Evolutionary conservation across 2,888 invertebrate genomes (phyloP).

Genomic region (Drosophila limbata): DNA sequence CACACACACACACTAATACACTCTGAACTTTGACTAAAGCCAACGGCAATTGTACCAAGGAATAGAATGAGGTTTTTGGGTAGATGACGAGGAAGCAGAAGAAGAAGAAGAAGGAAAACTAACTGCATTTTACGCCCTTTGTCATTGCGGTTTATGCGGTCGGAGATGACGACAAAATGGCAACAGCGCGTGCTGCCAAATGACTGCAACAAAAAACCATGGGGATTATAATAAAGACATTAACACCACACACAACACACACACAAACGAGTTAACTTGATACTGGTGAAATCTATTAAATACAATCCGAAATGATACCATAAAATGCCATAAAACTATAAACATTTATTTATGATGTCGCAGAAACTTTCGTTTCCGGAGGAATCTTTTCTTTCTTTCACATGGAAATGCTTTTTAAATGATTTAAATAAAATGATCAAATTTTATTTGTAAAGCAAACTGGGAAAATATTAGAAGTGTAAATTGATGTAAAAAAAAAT

Average conservation of each 20-base stretch:
- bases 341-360: slow-evolving; percentile 15
- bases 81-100: not conserved
- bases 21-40: slow-evolving; percentile 1
- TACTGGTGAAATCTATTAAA: slow-evolving; percentile 25
- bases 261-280: slow-evolving; percentile 8
- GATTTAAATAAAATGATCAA: not conserved
- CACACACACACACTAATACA: not conserved
- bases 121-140: slow-evolving; percentile 41
- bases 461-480: not conserved
- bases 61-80: not conserved
- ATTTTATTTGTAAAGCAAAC: not conserved
- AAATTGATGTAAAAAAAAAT: not conserved
- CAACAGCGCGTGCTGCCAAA: slow-evolving; percentile 44
- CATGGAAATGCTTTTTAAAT: not conserved
- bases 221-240: slow-evolving; percentile 48
- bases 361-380: not conserved
- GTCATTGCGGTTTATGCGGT: slow-evolving; percentile 46
- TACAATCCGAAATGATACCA: slow-evolving; percentile 4
- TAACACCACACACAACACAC: slow-evolving; percentile 25
- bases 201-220: slow-evolving; percentile 24
- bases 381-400: not conserved
- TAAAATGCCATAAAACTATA: slow-evolving; percentile 17
- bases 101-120: not conserved
- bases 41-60: slow-evolving; percentile 12
- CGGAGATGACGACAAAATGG: slow-evolving; percentile 20